phyloP scores from a whole-genome alignment of 1,140 invertebrate genomes.

The Zaprionus inermis region DNA sequence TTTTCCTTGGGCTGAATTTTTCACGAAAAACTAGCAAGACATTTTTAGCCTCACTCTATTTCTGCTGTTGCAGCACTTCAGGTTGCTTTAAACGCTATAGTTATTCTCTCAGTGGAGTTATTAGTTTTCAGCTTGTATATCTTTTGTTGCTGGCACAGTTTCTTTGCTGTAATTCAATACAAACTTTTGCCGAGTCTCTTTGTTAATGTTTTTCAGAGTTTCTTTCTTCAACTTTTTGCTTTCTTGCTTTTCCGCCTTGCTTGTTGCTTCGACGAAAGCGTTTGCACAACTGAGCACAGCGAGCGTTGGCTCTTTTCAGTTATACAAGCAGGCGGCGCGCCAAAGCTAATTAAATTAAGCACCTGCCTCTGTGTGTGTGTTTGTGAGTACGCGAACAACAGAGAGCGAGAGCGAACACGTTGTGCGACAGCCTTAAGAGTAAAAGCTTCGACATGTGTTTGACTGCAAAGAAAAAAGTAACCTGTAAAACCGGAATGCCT shows the following conservation, averaged over 20 bases:
- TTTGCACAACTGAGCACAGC: constrained; percentile 56
- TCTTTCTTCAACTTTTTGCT: constrained; percentile 11
- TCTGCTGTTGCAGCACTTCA: constrained; percentile 28
- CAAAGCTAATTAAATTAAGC: constrained; percentile 72
- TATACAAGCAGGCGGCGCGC: constrained; percentile 33
- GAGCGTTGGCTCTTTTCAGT: constrained; percentile 45
- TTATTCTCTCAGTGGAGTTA: neutral
- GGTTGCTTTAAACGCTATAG: neutral
- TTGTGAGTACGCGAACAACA: constrained; percentile 22
- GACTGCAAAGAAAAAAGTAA: constrained; percentile 29
- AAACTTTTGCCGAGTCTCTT: constrained; percentile 28
- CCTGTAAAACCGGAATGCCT: constrained; percentile 73
- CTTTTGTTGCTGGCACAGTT: constrained; percentile 17
- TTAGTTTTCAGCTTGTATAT: neutral
- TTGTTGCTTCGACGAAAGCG: constrained; percentile 57
- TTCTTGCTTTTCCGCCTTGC: constrained; percentile 40
- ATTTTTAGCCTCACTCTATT: constrained; percentile 42
- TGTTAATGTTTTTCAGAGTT: constrained; percentile 28
- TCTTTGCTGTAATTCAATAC: constrained; percentile 25
- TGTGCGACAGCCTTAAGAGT: constrained; percentile 47
- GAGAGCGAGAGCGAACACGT: constrained; percentile 5
- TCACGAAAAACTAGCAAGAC: constrained; percentile 52
- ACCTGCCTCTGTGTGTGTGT: constrained; percentile 49
- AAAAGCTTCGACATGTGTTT: constrained; percentile 50
- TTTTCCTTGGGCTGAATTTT: constrained; percentile 34